Base-by-base conservation (phyloP, 2,888 invertebrate genomes). In the Drosophila parthenogenetica region DNA sequence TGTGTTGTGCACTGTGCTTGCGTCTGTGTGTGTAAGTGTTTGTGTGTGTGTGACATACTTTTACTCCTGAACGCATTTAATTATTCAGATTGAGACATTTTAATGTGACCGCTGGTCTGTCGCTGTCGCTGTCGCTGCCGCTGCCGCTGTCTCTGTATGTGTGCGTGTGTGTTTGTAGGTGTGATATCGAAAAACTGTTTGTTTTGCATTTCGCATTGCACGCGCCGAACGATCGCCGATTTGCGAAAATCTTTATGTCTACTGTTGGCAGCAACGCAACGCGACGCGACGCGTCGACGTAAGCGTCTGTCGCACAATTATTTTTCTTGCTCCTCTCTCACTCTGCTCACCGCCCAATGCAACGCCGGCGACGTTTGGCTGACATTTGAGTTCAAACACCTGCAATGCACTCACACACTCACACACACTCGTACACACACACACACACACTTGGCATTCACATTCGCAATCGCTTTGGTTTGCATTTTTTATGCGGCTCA, bases 311-410 rank as follows among this genome's bases (percentile, higher is more conserved):
- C 77, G 75, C 71, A 75, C 77, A 77, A 75, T 77, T 78, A 78
- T 77, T 74, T 57, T 40, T 78, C 71, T 57, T 40, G 63, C 45
- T 13, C 42, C 17, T 17, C 22, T 35, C 42, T 14, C 32, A 2
- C 25, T 29, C 29, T 29, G 29, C 2, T 29, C 29, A 29, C 29
- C 39, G 3, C 35, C 11, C 11, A 14, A 5, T 14, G 5, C 14
- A 19, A 63, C 75, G 53, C 61, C 54, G 40, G 45, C 68, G 65
- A 64, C 73, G 57, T 77, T 81, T 76, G 77, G 74, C 84, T 88
- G 86, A 77, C 89, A 87, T 84, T 84, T 87, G 89, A 86, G 86
- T 86, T 86, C 86, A 86, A 89, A 86, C 86, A 86, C 86, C 86
- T 86, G 86, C 89, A 89, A 70, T 85, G 86, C 77, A 88, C 81